phyloP scores from a whole-genome alignment of 2,797 vertebrate genomes.

The Microctenopoma steveboyesi region DNA sequence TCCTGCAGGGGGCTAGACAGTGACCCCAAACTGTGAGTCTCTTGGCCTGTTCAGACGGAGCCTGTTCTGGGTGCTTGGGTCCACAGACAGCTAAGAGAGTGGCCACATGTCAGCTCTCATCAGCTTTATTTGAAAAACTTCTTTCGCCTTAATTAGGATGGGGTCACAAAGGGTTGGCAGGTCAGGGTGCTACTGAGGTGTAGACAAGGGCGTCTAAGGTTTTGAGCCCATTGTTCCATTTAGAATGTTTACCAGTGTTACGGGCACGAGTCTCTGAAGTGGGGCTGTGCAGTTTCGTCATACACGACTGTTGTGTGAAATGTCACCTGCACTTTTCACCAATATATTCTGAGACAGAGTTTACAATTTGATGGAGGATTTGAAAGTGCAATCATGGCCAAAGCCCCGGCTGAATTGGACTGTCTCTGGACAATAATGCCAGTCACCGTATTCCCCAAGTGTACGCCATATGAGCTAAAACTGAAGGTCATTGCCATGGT shows the following conservation, averaged over 20 bases:
- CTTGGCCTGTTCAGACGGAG: slow-evolving; percentile 59
- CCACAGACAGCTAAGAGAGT: slow-evolving; percentile 49
- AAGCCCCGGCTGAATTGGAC: slow-evolving; percentile 36
- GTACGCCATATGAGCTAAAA: slow-evolving; percentile 57
- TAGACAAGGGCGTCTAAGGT: slow-evolving; percentile 42
- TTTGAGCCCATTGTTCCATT: slow-evolving; percentile 53
- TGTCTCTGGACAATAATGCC: slow-evolving; percentile 63
- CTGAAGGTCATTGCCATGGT: slow-evolving; percentile 83
- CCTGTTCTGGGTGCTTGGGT: slow-evolving; percentile 54
- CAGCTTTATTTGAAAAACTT: slow-evolving; percentile 74
- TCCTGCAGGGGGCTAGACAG: slow-evolving; percentile 82
- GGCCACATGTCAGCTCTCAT: slow-evolving; percentile 70
- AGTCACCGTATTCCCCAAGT: slow-evolving; percentile 41
- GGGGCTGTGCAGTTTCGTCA: slow-evolving; percentile 6
- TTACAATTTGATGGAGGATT: slow-evolving; percentile 66
- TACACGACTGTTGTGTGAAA: slow-evolving; percentile 27
- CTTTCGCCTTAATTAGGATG: slow-evolving; percentile 66
- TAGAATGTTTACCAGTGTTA: slow-evolving; percentile 59
- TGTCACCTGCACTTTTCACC: slow-evolving; percentile 42
- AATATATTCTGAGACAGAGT: slow-evolving; percentile 30
- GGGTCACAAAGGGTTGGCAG: slow-evolving; percentile 21
- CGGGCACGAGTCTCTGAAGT: slow-evolving; percentile 25
- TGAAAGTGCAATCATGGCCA: slow-evolving; percentile 62
- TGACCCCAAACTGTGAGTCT: slow-evolving; percentile 91
- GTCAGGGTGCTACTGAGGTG: slow-evolving; percentile 44